Evolutionary conservation across 2,888 invertebrate species (phyloP).

Genomic region (Sinhomidia bicolor): DNA sequence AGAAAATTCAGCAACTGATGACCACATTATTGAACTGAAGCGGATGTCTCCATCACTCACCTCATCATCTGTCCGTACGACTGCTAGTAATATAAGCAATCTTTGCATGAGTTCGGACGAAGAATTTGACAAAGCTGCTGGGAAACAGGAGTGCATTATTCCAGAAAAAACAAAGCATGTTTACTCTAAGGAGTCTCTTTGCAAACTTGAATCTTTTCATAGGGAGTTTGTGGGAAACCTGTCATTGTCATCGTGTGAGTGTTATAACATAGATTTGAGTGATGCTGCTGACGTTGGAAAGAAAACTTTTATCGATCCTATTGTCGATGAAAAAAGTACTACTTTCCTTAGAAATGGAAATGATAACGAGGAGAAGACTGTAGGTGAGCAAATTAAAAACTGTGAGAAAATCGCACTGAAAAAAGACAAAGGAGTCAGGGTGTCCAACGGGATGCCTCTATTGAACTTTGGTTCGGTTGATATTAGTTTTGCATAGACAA

Average conservation of each 20-base stretch:
- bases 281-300: background rate
- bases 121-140: background rate
- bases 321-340: background rate
- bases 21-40: background rate
- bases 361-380: background rate
- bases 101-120: background rate
- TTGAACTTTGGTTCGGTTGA: no score
- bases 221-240: conserved; percentile 32
- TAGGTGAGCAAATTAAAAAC: conserved; percentile 17
- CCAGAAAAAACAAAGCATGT: background rate
- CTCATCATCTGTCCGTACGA: background rate
- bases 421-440: no score
- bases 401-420: background rate
- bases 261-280: no score
- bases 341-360: background rate
- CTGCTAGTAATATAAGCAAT: background rate
- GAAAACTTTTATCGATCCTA: background rate
- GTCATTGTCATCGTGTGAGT: background rate
- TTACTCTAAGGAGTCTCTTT: background rate
- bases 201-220: conserved; percentile 50
- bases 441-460: no score
- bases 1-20: conserved; percentile 14
- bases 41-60: background rate
- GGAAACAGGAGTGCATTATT: background rate
- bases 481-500: no score